Evolutionary conservation across 2,888 invertebrate species (phyloP).

Genomic region (Molorchus minor): DNA sequence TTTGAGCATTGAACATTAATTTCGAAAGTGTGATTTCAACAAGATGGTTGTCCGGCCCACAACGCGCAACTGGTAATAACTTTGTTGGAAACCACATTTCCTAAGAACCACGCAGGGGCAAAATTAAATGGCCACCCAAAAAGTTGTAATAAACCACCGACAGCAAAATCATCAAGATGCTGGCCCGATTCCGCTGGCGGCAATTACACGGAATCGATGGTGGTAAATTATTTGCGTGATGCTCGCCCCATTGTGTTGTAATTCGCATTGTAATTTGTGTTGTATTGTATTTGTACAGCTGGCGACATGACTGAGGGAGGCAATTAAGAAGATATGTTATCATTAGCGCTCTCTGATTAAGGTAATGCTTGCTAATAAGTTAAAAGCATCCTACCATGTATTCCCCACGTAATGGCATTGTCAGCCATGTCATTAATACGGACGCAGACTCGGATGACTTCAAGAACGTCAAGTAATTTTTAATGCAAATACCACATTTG

Average conservation of each 20-base stretch:
- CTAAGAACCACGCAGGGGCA: background rate
- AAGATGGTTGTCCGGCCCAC: too few relatives aligned
- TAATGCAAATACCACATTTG: constrained; percentile 1
- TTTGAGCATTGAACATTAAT: too few relatives aligned
- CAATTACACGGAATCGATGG: constrained; percentile 17
- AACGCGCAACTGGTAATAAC: too few relatives aligned
- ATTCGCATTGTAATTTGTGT: constrained; percentile 19
- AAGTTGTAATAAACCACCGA: background rate
- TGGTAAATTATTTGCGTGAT: constrained; percentile 13
- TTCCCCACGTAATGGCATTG: constrained; percentile 18
- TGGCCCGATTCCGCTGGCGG: background rate
- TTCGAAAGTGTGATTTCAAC: too few relatives aligned
- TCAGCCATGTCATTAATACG: constrained; percentile 1
- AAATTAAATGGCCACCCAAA: background rate
- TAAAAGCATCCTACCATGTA: constrained; percentile 21
- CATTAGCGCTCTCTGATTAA: constrained; percentile 22
- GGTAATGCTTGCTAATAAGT: constrained; percentile 24
- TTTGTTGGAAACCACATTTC: too few relatives aligned
- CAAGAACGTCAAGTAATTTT: too few relatives aligned
- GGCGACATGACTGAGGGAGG: constrained; percentile 18
- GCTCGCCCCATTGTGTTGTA: constrained; percentile 14
- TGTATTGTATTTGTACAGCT: constrained; percentile 17
- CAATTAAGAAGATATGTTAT: constrained; percentile 22
- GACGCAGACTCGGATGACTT: background rate
- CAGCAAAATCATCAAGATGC: background rate